Evolutionary conservation across 2,797 vertebrate species (phyloP), one percentile per base, ranked within the genome.

Genomic region (Pangasius sanitwongsei): DNA sequence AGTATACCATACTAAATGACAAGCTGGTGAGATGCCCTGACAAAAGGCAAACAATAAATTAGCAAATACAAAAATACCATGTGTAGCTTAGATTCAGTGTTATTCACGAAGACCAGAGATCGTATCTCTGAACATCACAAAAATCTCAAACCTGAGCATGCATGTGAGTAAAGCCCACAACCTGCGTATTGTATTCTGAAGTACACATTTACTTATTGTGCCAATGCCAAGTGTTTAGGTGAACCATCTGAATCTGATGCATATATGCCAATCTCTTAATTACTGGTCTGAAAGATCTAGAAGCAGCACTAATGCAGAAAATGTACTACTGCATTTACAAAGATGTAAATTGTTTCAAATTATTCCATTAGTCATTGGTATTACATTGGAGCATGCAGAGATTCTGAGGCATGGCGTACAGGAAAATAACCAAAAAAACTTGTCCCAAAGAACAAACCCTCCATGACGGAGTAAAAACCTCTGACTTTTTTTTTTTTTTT

Each of bases 291-390:
- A 78, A 75, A 84, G 50, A 61, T 85, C 86, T 74, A 25, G 41
- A 80, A 87, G 70, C 44, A 83, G 48, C 44, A 81, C 23, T 31
- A 31, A 80, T 85, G 61, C 44, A 83, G 41, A 85, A 85, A 85
- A 31, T 13, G 31, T 63, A 84, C n/a, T 63, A 23, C 20, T 34
- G 67, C 37, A 53, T 72, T 16, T 37, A 84, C 15, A 23, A 78
- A 82, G n/a, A 72, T 50, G 25, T 20, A 63, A 75, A 74, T 65
- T 50, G n/a, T 50, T 87, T 67, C 8, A 50, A 83, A 67, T 77
- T 25, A 59, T 87, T 67, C 69, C 69, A 75, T 87, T 57, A 67
- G 48, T 82, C 65, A 82, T 69, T 82, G 4, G 41, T 37, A 82
- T 78, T 34, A 85, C 48, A 41, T 41, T 86, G 75, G 31, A 48